phyloP scores from a whole-genome alignment of 2,113 vertebrate species.

The Oreotrochilus melanogaster region DNA sequence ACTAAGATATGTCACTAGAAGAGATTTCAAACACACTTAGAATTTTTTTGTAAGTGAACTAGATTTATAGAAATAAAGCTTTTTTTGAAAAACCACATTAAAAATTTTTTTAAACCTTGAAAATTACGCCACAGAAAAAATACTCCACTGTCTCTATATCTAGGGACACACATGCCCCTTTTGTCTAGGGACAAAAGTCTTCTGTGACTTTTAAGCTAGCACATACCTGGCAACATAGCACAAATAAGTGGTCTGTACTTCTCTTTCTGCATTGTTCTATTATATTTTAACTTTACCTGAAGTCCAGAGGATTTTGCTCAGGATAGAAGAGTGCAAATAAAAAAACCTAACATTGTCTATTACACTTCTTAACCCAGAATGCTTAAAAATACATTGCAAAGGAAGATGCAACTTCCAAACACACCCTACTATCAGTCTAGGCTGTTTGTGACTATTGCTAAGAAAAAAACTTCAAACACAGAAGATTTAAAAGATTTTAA shows the following conservation, averaged over 20 bases:
- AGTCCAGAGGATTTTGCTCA: neutral
- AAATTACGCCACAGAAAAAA: neutral
- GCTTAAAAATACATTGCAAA: neutral
- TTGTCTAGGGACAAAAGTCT: neutral
- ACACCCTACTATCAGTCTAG: neutral
- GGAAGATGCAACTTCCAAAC: neutral
- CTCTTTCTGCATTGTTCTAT: neutral
- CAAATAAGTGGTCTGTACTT: neutral
- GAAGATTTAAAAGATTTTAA: too few relatives aligned
- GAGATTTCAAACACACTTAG: neutral
- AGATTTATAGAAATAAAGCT: neutral
- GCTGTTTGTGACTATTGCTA: neutral
- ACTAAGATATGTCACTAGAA: neutral
- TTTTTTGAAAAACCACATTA: neutral
- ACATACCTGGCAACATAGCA: neutral
- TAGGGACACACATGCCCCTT: neutral
- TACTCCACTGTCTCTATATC: neutral
- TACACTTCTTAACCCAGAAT: neutral
- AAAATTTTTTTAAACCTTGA: neutral
- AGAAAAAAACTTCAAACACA: neutral
- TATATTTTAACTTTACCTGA: neutral
- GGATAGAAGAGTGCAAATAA: neutral
- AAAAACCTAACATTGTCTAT: too few relatives aligned
- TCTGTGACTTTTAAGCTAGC: neutral
- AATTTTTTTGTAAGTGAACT: neutral